These are phyloP conservation scores for Hyposmocoma kahamanoa DNA, from an alignment of 1,140 invertebrate species.

Conservation along the genomic window DNA sequence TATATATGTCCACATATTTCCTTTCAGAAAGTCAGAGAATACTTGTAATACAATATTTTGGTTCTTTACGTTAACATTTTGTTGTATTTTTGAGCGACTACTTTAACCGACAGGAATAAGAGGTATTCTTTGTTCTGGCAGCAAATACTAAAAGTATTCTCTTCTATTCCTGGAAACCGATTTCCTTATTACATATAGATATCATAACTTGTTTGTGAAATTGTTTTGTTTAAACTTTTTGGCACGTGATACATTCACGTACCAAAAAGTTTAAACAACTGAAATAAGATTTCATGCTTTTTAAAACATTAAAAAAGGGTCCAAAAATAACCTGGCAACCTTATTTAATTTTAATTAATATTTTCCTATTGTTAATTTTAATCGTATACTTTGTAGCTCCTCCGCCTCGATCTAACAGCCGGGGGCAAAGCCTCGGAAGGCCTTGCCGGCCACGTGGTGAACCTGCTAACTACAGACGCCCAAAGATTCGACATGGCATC, in stretches of 20 bases:
- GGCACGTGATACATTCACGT: not conserved
- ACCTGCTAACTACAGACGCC: constrained; percentile 90
- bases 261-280: not conserved
- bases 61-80: too few relatives aligned
- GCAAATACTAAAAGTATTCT: too few relatives aligned
- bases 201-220: not conserved
- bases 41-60: too few relatives aligned
- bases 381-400: constrained; percentile 29
- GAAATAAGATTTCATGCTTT: not conserved
- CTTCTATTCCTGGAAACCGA: too few relatives aligned
- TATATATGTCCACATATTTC: too few relatives aligned
- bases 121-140: too few relatives aligned
- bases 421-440: constrained; percentile 82
- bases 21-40: too few relatives aligned
- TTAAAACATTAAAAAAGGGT: not conserved
- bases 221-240: not conserved
- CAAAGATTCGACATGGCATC: constrained; percentile 81
- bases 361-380: not conserved
- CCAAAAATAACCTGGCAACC: not conserved
- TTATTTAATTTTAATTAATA: not conserved
- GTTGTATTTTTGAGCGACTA: too few relatives aligned
- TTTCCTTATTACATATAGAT: too few relatives aligned
- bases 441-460: constrained; percentile 89
- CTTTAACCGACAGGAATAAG: too few relatives aligned
- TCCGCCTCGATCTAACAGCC: constrained; percentile 48